Percentiles rank a stretch among this genome's conserved stretches.
Conservation (phyloP, 2,888 invertebrate species). For the Eudemis profundana region DNA sequence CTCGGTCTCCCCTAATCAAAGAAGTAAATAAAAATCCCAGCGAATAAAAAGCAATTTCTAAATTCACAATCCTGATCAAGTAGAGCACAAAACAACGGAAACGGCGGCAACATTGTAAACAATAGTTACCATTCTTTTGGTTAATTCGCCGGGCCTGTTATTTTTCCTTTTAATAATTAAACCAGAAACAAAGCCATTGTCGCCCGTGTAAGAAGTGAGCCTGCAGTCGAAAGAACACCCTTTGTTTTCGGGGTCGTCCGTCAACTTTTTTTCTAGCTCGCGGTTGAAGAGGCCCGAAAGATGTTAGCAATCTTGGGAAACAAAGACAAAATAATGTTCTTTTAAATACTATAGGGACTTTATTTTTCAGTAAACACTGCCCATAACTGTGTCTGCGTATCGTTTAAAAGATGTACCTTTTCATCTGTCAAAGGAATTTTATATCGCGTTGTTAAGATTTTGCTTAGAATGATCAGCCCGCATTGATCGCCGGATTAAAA, state of each 20-base stretch:
- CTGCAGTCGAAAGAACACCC: conserved; percentile 62
- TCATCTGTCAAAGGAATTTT: no score
- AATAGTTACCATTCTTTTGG: conserved; percentile 50
- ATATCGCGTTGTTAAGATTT: no score
- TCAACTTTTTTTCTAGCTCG: conserved; percentile 51
- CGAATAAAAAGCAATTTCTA: conserved; percentile 32
- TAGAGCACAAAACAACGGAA: conserved; percentile 34
- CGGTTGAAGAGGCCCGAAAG: conserved; percentile 56
- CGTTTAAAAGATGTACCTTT: no score
- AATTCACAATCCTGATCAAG: conserved; percentile 28
- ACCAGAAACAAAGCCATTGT: conserved; percentile 68
- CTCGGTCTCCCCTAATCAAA: neutral
- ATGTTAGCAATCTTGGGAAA: conserved; percentile 52
- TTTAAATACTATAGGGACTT: conserved; percentile 30
- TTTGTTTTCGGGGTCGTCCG: conserved; percentile 65
- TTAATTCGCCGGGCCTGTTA: conserved; percentile 52
- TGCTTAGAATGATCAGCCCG: no score
- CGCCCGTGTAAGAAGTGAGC: conserved; percentile 64
- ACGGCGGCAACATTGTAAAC: conserved; percentile 41
- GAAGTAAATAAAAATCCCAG: conserved; percentile 7
- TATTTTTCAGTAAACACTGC: conserved; percentile 15
- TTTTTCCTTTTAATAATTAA: conserved; percentile 67
- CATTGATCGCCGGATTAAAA: no score
- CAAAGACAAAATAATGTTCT: conserved; percentile 19
- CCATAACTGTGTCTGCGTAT: no score